These are phyloP conservation scores for Palloptera scutellata DNA, from an alignment of 2,888 invertebrate species.

Conservation along the genomic window DNA sequence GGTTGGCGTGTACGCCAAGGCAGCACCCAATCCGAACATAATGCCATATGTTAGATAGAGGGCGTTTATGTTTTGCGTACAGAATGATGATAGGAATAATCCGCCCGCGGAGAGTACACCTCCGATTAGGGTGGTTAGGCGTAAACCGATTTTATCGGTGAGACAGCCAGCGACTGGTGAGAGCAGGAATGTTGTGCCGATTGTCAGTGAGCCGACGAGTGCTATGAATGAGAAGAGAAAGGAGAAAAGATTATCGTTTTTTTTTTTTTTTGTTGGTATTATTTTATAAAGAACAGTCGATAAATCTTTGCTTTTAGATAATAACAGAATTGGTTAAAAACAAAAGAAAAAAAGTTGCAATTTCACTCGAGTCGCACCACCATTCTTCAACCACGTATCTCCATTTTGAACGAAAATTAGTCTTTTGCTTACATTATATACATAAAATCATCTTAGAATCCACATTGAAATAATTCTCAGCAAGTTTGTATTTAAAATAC, in stretches of 20 bases:
- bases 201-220: constrained; percentile 85
- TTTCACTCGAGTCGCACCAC: too few relatives aligned
- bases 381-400: too few relatives aligned
- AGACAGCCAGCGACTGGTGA: constrained; percentile 88
- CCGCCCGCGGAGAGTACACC: constrained; percentile 80
- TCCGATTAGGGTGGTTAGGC: constrained; percentile 83
- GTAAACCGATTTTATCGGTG: constrained; percentile 85
- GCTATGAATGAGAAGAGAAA: constrained; percentile 72
- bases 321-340: too few relatives aligned
- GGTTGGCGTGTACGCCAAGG: constrained; percentile 90
- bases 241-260: too few relatives aligned
- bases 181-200: constrained; percentile 88
- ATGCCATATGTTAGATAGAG: constrained; percentile 89
- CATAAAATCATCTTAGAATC: too few relatives aligned
- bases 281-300: too few relatives aligned
- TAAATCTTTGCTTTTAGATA: too few relatives aligned
- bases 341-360: too few relatives aligned
- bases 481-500: too few relatives aligned
- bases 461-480: too few relatives aligned
- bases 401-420: constrained; percentile 1
- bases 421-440: neutral
- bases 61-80: constrained; percentile 72
- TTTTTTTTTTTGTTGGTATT: too few relatives aligned
- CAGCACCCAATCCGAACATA: constrained; percentile 88
- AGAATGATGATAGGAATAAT: constrained; percentile 82